Conservation (phyloP, 2,888 invertebrate species). For the Scaptomyza flava region DNA sequence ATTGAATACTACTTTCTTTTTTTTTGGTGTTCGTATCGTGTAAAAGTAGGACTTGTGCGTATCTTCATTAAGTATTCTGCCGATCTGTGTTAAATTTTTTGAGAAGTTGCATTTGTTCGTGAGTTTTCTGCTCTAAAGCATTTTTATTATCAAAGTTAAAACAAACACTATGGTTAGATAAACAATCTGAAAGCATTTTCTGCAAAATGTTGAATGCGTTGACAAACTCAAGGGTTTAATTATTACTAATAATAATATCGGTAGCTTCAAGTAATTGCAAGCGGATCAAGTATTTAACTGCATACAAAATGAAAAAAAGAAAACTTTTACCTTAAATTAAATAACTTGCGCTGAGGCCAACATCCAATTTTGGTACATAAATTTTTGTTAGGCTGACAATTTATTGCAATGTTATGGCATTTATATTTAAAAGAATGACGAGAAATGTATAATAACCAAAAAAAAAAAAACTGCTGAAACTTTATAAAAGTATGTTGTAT, state of each 20-base stretch:
- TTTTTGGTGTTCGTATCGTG: neutral
- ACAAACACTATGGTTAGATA: neutral
- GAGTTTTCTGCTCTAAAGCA: constrained; percentile 24
- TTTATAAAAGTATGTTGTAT: neutral
- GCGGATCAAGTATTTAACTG: neutral
- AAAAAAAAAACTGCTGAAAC: neutral
- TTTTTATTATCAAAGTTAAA: constrained; percentile 3
- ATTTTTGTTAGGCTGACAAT: neutral
- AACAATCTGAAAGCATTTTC: constrained; percentile 18
- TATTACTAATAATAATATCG: neutral
- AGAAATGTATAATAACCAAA: neutral
- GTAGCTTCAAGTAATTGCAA: neutral
- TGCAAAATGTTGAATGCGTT: neutral
- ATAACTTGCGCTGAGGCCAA: neutral
- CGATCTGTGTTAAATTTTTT: constrained; percentile 34
- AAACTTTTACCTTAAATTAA: neutral
- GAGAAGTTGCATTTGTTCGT: constrained; percentile 31
- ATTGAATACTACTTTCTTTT: too few relatives aligned
- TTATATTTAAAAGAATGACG: neutral
- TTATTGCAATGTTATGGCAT: neutral
- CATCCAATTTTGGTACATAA: neutral
- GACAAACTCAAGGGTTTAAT: neutral
- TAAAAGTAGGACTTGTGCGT: too few relatives aligned
- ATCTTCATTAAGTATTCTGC: constrained; percentile 5
- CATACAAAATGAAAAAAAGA: too few relatives aligned